Evolutionary conservation across 2,113 vertebrate species (phyloP), one percentile per base, ranked within the genome.

Genomic region (Misgurnus anguillicaudatus): DNA sequence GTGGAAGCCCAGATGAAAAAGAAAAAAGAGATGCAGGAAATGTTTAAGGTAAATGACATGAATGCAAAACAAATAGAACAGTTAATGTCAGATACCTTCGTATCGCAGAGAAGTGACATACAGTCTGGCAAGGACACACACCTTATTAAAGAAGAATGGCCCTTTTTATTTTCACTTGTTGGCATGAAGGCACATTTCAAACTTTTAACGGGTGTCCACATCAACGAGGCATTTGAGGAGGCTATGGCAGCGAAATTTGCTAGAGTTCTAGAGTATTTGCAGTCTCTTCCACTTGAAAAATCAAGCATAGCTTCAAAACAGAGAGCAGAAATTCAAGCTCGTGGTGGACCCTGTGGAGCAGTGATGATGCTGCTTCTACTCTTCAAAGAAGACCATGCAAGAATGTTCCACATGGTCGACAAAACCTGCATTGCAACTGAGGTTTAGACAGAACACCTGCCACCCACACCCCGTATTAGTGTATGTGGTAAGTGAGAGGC

Each of bases 171-270:
- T 47, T 36, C 76, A 78, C 6, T 60, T 55, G 74, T 42, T n/a
- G 31, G 81, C n/a, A 83, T 69, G 42, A 69, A 61, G 38, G 21
- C 39, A 60, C 77, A 80, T 42, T 76, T 66, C 36, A 84, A 78
- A 61, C 67, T 75, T 13, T 57, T 84, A 9, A 84, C 68, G 4
- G 78, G 82, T 36, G 24, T 73, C 16, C 16, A 78, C 71, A 48
- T 74, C 5, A 61, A 57, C 17, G 61, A 3, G 17, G 69, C 6
- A 65, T 65, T 65, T 65, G 17, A 42, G 16, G 66, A 65, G 17
- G 63, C 16, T 7, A 64, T 5, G 36, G 11, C 13, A 64, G 17
- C 36, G 17, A 65, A 19, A 42, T 39, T 41, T 39, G 7, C 16
- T 17, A 41, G 16, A 41, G 38, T 42, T 65, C 63, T 65, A n/a